phyloP scores from a whole-genome alignment of 1,140 invertebrate genomes.

The Drosophila chauvacae region DNA sequence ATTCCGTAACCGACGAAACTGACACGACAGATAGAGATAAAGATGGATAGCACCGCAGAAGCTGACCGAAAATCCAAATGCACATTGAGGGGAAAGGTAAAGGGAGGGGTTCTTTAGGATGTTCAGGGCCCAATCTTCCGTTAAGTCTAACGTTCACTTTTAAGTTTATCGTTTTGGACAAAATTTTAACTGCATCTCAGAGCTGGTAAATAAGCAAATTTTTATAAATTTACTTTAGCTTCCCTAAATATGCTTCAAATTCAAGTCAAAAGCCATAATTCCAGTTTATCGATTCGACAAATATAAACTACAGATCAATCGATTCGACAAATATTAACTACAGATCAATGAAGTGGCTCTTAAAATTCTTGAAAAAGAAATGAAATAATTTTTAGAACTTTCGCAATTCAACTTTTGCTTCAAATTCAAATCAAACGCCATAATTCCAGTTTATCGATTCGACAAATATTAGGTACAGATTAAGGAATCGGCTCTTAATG shows the following conservation, averaged over 20 bases:
- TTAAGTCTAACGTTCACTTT: not conserved
- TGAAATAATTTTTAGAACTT: too few species aligned
- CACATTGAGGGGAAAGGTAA: not conserved
- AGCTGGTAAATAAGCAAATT: not conserved
- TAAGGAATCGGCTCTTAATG: too few species aligned
- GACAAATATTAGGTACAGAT: too few species aligned
- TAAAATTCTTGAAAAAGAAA: too few species aligned
- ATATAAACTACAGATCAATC: too few species aligned
- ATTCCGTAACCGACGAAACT: slow-evolving; percentile 26
- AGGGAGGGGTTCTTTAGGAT: not conserved
- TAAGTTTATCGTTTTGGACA: not conserved
- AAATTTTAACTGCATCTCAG: not conserved
- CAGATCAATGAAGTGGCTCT: not conserved
- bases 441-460: too few species aligned
- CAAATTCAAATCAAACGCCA: too few species aligned
- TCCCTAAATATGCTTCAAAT: too few species aligned
- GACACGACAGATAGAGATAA: slow-evolving; percentile 30
- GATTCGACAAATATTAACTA: too few species aligned
- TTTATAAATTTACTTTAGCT: not conserved
- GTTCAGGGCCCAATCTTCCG: not conserved
- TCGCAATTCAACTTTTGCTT: too few species aligned
- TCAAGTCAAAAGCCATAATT: too few species aligned
- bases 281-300: too few species aligned
- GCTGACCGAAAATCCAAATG: not conserved
- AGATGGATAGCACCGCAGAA: slow-evolving; percentile 30